Conservation (phyloP, 2,113 vertebrate genomes). For the Tetrax tetrax region DNA sequence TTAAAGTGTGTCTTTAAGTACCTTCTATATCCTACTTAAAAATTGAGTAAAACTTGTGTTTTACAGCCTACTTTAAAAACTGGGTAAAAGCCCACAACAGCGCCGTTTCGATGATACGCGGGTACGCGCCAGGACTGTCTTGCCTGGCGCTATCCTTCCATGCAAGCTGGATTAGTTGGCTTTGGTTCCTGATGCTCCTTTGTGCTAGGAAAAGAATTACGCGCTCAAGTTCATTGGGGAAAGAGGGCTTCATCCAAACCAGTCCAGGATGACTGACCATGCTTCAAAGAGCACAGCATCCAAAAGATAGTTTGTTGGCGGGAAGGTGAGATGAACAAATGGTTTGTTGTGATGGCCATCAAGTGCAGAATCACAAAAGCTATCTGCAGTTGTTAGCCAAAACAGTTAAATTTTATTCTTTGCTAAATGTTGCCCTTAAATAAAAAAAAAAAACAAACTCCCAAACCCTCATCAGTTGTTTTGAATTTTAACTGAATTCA, state of each 20-base stretch:
- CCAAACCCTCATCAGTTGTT: not conserved
- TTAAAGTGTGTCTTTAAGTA: not conserved
- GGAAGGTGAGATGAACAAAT: not conserved
- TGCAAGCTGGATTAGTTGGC: not conserved
- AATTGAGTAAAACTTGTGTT: not conserved
- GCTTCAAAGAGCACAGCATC: not conserved
- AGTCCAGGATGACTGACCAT: not conserved
- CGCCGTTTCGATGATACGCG: not conserved
- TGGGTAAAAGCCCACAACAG: not conserved
- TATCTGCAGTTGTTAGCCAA: not conserved
- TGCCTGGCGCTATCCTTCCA: not conserved
- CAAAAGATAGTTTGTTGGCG: not conserved
- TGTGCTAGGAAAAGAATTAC: not conserved
- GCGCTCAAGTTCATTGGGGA: rapidly evolving
- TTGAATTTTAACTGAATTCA: not conserved
- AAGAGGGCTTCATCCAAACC: not conserved
- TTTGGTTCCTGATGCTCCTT: not conserved
- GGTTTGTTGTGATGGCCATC: not conserved
- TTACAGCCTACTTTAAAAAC: not conserved
- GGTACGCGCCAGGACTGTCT: not conserved
- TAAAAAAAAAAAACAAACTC: not conserved
- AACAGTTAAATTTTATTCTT: not conserved
- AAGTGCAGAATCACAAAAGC: not conserved
- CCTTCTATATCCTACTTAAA: not conserved
- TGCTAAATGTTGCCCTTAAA: not conserved